phyloP scores from a whole-genome alignment of 2,797 vertebrate genomes.

The Sebastes ruberrimus region DNA sequence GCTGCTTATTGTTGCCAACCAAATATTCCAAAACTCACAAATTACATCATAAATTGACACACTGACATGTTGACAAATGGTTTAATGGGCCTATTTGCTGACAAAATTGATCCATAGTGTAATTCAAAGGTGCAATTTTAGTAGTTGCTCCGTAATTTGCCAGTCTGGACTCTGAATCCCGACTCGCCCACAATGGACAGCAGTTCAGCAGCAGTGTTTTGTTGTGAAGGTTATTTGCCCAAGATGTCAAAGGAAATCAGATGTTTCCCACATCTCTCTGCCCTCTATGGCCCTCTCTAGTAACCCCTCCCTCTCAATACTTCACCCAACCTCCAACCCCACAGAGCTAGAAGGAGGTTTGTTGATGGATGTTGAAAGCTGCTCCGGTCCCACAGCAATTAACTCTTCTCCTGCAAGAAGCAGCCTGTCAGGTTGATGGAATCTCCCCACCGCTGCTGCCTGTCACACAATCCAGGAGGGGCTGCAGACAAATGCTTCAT shows the following conservation, averaged over 20 bases:
- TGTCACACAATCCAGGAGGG: slow-evolving; percentile 73
- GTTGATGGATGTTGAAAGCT: slow-evolving; percentile 82
- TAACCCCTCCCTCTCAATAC: slow-evolving; percentile 52
- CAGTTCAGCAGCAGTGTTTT: slow-evolving; percentile 54
- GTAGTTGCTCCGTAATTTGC: background rate
- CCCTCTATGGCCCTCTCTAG: slow-evolving; percentile 62
- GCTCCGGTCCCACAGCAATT: slow-evolving; percentile 82
- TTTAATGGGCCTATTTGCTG: background rate
- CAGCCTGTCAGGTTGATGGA: slow-evolving; percentile 80
- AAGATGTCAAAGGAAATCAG: slow-evolving; percentile 75
- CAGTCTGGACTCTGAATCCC: background rate
- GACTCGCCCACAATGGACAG: slow-evolving; percentile 28
- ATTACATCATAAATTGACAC: background rate
- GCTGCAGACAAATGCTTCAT: slow-evolving; percentile 77
- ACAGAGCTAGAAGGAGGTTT: slow-evolving; percentile 68
- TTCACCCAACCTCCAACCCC: slow-evolving; percentile 73
- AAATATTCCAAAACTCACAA: background rate
- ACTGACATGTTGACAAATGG: background rate
- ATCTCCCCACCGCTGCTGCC: slow-evolving; percentile 68
- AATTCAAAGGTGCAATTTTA: background rate
- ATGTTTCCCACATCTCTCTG: slow-evolving; percentile 71
- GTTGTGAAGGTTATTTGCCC: slow-evolving; percentile 76
- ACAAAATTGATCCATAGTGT: background rate
- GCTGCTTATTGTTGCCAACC: background rate
- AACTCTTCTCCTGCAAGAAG: slow-evolving; percentile 81